Base-by-base conservation (phyloP, 2,797 vertebrate genomes). In the Paedocypris micromegethes region DNA sequence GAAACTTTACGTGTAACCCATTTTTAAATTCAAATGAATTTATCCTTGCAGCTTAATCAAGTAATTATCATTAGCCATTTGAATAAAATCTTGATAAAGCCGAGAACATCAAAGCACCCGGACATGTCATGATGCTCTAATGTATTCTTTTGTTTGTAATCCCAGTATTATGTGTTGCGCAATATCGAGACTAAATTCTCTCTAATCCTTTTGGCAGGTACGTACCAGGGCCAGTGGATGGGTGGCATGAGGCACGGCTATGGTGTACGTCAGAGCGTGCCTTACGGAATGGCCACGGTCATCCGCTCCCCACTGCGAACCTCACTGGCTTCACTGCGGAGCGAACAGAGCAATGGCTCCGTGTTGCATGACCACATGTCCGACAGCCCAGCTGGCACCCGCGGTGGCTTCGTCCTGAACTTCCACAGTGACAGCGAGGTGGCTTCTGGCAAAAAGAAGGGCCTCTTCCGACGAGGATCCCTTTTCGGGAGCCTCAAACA, bases 211-310 rank as follows among this genome's bases (percentile, higher is more conserved):
- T 59, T 68, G 48, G 9, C 84, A 98, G 95, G 95, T 82, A 97
- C 95, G 0, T 98, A 92, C 86, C 95, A 97, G 84, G 95, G 95
- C 66, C 95, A 98, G 71, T 98, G 95, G 95, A 94, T 93, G 57
- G 94, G 95, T 40, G 95, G 95, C 68, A 95, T 97, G 94, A 91
- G 95, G 6, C 94, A 98, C 0, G 94, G 95, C 23, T 97, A 95
- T 0, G 94, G 95, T 0, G 93, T 96, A 9, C 92, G 95, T 68
- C 95, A 97, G 80, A 97, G 95, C n/a, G 95, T 96, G 23, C 94
- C 95, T 6, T 96, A 96, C 0, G 95, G 94, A 64, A 96, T 98
- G 93, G 95, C 95, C 38, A 92, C 94, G 0, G 93, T 98, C 81
- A 96, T 98, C 82, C 93, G 92, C 52, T 98, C 94, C 0, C 94